These are phyloP conservation scores for Anthonomus grandis DNA, from an alignment of 1,140 invertebrate genomes.

Conservation along the genomic window DNA sequence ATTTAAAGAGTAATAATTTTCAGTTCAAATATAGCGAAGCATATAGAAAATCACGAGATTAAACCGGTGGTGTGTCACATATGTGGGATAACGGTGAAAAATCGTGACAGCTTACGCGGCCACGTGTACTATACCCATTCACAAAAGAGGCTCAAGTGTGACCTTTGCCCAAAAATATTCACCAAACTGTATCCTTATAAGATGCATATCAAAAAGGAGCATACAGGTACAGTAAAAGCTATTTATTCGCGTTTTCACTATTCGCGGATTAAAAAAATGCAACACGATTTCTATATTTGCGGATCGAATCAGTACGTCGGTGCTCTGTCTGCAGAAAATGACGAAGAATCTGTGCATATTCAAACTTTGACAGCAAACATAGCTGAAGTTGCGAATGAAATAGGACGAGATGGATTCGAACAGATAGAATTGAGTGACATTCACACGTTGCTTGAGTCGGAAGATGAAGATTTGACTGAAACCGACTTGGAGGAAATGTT, in stretches of 20 bases:
- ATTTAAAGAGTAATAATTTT: slow-evolving; percentile 6
- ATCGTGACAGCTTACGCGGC: slow-evolving; percentile 35
- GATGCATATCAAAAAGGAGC: slow-evolving; percentile 35
- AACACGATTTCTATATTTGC: too few species aligned
- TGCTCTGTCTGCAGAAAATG: slow-evolving; percentile 21
- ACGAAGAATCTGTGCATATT: slow-evolving; percentile 38
- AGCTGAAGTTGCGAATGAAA: too few species aligned
- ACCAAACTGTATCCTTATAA: slow-evolving; percentile 27
- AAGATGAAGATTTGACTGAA: too few species aligned
- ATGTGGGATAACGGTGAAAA: slow-evolving; percentile 34
- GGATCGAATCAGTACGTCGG: too few species aligned
- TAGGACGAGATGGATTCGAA: too few species aligned
- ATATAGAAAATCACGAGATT: slow-evolving; percentile 23
- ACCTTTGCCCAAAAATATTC: slow-evolving; percentile 28
- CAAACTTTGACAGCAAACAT: slow-evolving; percentile 42
- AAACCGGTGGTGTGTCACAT: slow-evolving; percentile 33
- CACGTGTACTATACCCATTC: slow-evolving; percentile 36
- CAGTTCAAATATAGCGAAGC: slow-evolving; percentile 31
- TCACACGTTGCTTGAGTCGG: slow-evolving; percentile 39
- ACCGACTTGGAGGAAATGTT: too few species aligned
- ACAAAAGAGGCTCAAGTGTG: slow-evolving; percentile 26
- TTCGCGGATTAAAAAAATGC: too few species aligned
- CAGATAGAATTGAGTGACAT: too few species aligned
- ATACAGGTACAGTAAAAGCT: slow-evolving; percentile 24
- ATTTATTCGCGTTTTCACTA: not conserved